Conservation (phyloP, 2,888 invertebrate genomes). For the Epistrophe eligans region DNA sequence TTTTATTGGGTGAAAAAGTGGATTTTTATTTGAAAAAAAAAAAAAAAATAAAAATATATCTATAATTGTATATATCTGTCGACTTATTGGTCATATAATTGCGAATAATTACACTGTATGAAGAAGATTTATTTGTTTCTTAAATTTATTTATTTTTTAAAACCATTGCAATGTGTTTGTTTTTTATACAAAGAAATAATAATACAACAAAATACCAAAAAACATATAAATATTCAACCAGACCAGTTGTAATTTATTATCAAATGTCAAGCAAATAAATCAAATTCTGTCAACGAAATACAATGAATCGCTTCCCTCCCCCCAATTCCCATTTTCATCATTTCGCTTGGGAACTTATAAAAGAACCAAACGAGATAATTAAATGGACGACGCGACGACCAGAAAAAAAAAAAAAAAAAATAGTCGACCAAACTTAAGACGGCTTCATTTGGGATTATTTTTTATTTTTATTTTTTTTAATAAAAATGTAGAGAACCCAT, state of each 20-base stretch:
- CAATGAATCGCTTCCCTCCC: constrained; percentile 48
- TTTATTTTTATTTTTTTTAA: constrained; percentile 41
- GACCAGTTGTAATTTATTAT: constrained; percentile 68
- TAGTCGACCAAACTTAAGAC: constrained; percentile 64
- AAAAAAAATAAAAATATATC: no score
- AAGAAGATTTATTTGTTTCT: not conserved
- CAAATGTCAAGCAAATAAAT: constrained; percentile 65
- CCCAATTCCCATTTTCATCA: not conserved
- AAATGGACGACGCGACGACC: constrained; percentile 48
- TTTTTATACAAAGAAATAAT: constrained; percentile 23
- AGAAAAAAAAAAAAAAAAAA: constrained; percentile 3
- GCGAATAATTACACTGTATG: constrained; percentile 31
- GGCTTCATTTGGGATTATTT: constrained; percentile 69
- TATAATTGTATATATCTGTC: constrained; percentile 32
- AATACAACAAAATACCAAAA: not conserved
- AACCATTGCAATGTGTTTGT: not conserved
- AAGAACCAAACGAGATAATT: constrained; percentile 67
- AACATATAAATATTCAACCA: constrained; percentile 39
- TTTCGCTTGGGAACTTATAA: constrained; percentile 36
- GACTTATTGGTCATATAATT: constrained; percentile 63
- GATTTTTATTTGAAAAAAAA: constrained; percentile 55
- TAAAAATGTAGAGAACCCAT: constrained; percentile 60
- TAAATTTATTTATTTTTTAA: constrained; percentile 3
- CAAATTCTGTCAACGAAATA: constrained; percentile 67
- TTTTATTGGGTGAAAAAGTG: constrained; percentile 74